Percentiles rank a stretch among this genome's conserved stretches.
Evolutionary conservation across 2,888 invertebrate genomes (phyloP).

Genomic region (Epinotia demarniana): DNA sequence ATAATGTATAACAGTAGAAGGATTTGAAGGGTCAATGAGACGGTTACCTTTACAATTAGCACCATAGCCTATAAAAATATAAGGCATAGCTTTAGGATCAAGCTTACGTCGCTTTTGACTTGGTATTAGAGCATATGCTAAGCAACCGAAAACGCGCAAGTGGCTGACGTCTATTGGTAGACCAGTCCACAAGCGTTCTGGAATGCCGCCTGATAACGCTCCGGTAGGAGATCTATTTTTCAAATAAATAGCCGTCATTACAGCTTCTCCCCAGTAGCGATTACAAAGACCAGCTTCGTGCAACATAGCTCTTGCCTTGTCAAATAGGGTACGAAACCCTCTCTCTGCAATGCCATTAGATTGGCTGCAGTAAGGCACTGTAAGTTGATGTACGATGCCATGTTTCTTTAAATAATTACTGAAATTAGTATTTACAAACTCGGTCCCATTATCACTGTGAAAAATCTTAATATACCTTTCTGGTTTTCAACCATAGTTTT

Average conservation of each 20-base stretch:
- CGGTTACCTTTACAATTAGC: not conserved
- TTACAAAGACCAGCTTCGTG: slow-evolving; percentile 17
- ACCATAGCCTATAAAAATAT: not conserved
- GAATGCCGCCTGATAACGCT: slow-evolving; percentile 25
- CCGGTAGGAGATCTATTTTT: slow-evolving; percentile 27
- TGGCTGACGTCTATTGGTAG: not conserved
- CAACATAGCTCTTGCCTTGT: slow-evolving; percentile 38
- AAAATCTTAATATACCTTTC: slow-evolving; percentile 28
- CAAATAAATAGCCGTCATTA: slow-evolving; percentile 28
- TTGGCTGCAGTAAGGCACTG: too few species aligned
- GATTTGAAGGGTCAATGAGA: not conserved
- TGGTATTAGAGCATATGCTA: not conserved
- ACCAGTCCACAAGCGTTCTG: too few species aligned
- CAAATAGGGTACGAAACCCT: too few species aligned
- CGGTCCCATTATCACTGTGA: too few species aligned
- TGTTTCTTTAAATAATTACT: too few species aligned
- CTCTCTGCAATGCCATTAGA: too few species aligned
- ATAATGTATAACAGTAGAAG: too few species aligned
- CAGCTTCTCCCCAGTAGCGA: slow-evolving; percentile 39
- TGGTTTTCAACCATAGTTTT: slow-evolving; percentile 31
- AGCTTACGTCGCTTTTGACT: not conserved
- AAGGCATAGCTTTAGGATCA: not conserved
- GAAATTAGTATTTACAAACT: too few species aligned
- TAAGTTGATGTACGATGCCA: slow-evolving; percentile 22
- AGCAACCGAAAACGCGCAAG: not conserved